Evolutionary conservation across 2,888 invertebrate species (phyloP), one percentile per base, ranked within the genome.

Genomic region (Nomada ruficornis): DNA sequence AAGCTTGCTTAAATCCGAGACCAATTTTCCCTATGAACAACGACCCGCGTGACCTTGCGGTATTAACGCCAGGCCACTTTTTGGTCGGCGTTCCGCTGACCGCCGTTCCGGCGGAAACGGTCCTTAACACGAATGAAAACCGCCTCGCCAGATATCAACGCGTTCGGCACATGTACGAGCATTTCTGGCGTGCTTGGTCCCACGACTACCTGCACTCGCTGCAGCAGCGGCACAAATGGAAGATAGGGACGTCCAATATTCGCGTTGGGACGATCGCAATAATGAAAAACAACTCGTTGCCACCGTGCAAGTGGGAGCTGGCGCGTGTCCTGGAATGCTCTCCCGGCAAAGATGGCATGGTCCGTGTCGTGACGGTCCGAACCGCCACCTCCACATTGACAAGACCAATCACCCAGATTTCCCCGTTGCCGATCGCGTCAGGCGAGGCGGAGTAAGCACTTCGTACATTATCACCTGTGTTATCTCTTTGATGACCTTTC

Each of bases 301-400:
- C 87, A 9, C 87, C 87, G 10, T 18, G 62, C 1, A 78, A 84
- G 9, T 89, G 89, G 89, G 84, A 83, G 5, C 71, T 88, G 2
- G 90, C 85, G 0, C 60, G 87, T 13, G 78, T 89, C 7, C 59
- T 55, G 1, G 18, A 73, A 0, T 26, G 86, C 0, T 85, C 87
- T 23, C 89, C 88, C 15, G 88, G 89, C 18, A 11, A 65, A 10
- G 91, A 91, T 36, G 82, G 80, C 15, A 59, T 79, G 0, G 82
- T 81, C 10, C 64, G 89, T 13, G 89, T 88, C 0, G 88, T 86
- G 0, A 86, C 87, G 0, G 2, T 90, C 7, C 80, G 79, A 54
- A 90, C 89, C 2, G 70, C 81, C 1, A 68, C 73, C n/a, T 77
- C 85, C 2, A 80, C 74, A 2, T 59, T 86, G 13, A 82, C 67